These are phyloP conservation scores for Chamaea fasciata DNA, from an alignment of 2,113 vertebrate species.

Conservation along the genomic window DNA sequence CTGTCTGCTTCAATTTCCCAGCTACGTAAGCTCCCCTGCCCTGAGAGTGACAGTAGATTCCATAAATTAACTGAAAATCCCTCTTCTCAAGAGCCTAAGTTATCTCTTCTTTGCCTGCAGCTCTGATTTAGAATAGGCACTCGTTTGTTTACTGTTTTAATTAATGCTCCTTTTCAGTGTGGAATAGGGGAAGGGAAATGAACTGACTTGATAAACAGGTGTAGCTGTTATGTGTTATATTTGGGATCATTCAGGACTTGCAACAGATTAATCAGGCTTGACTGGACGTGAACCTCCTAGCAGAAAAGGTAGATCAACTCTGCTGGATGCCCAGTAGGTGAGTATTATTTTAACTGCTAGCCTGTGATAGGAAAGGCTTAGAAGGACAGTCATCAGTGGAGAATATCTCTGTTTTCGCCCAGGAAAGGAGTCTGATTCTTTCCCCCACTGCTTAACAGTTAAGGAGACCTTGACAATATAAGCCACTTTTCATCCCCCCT, in stretches of 20 bases:
- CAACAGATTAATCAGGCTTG: constrained; percentile 77
- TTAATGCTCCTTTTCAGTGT: constrained; percentile 78
- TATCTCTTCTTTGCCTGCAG: constrained; percentile 85
- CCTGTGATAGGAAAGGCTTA: constrained; percentile 76
- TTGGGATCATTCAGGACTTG: constrained; percentile 66
- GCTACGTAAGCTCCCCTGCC: constrained; percentile 69
- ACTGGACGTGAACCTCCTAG: constrained; percentile 73
- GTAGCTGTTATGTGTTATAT: constrained; percentile 67
- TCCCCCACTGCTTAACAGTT: constrained; percentile 48
- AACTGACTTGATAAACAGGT: constrained; percentile 80
- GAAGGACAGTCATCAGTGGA: constrained; percentile 73
- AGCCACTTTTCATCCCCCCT: constrained; percentile 46
- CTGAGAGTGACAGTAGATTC: constrained; percentile 74
- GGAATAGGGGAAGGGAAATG: constrained; percentile 71
- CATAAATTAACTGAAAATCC: constrained; percentile 84
- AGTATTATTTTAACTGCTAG: constrained; percentile 79
- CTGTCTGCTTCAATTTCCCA: constrained; percentile 77
- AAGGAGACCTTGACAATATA: constrained; percentile 64
- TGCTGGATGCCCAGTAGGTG: constrained; percentile 77
- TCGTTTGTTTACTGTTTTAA: constrained; percentile 83
- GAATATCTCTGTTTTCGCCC: constrained; percentile 26
- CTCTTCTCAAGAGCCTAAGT: constrained; percentile 82
- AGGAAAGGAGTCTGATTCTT: constrained; percentile 69
- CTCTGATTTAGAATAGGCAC: constrained; percentile 80
- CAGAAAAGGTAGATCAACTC: constrained; percentile 78